phyloP scores from a whole-genome alignment of 2,888 invertebrate species.

The Pollenia angustigena region DNA sequence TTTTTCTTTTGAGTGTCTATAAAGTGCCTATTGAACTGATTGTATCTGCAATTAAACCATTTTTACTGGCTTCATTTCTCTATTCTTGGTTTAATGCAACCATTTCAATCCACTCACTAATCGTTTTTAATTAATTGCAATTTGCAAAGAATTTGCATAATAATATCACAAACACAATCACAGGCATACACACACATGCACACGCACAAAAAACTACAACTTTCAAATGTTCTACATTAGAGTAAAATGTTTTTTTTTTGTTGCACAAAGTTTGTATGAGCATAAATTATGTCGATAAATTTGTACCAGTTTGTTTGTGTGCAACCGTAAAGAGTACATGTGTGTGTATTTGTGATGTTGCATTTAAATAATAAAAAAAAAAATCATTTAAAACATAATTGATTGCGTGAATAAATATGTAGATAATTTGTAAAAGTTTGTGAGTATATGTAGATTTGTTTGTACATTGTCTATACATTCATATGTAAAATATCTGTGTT shows the following conservation, averaged over 20 bases:
- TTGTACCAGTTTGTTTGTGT: conserved; percentile 28
- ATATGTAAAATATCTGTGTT: conserved; percentile 17
- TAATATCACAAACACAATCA: conserved; percentile 54
- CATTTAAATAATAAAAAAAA: conserved; percentile 9
- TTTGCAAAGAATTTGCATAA: conserved; percentile 72
- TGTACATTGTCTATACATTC: conserved; percentile 22
- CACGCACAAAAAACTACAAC: conserved; percentile 1
- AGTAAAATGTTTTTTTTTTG: conserved; percentile 41
- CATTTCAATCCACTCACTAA: conserved; percentile 70
- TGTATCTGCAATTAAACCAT: not conserved
- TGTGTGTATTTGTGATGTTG: conserved; percentile 19
- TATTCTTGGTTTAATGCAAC: conserved; percentile 56
- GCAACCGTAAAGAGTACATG: not conserved
- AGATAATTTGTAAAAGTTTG: conserved; percentile 17
- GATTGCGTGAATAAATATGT: conserved; percentile 64
- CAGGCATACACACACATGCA: not conserved
- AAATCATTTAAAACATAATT: conserved; percentile 58
- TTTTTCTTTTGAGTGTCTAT: not conserved
- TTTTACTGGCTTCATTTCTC: conserved; percentile 34
- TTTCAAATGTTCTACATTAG: conserved; percentile 49
- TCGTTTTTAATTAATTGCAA: conserved; percentile 74
- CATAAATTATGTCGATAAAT: conserved; percentile 35
- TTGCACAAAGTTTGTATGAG: conserved; percentile 26
- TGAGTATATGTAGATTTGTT: not conserved
- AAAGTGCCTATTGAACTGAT: not conserved